These are phyloP conservation scores for Archips xylosteana DNA, from an alignment of 2,888 invertebrate species.

Conservation along the genomic window DNA sequence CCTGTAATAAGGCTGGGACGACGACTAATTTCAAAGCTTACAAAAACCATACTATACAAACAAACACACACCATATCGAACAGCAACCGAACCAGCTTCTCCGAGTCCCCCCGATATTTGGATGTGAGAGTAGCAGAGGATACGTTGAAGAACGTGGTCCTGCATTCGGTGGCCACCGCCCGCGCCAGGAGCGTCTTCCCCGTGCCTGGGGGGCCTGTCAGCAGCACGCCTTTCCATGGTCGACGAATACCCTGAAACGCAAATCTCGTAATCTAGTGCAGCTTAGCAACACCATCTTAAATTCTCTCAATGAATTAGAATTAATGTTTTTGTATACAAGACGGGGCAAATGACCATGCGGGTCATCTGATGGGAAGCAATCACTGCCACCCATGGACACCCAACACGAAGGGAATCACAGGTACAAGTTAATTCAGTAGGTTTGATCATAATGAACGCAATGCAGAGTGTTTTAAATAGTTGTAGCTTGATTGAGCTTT, in stretches of 20 bases:
- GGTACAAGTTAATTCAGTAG: no score
- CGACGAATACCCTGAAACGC: slow-evolving; percentile 88
- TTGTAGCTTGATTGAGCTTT: no score
- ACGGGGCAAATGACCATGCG: no score
- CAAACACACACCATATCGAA: slow-evolving; percentile 90
- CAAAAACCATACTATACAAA: background rate
- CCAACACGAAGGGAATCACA: no score
- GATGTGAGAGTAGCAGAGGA: slow-evolving; percentile 94
- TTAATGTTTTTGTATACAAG: no score
- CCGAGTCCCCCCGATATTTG: slow-evolving; percentile 96
- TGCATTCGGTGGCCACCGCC: slow-evolving; percentile 95
- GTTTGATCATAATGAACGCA: no score
- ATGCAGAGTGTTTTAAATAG: no score
- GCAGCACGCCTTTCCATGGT: slow-evolving; percentile 91
- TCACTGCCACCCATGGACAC: no score
- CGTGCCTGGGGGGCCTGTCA: slow-evolving; percentile 90
- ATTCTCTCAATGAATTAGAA: no score
- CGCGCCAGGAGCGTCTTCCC: slow-evolving; percentile 94
- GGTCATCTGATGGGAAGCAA: no score
- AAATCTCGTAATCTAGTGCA: background rate
- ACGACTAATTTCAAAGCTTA: no score
- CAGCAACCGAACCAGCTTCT: slow-evolving; percentile 93
- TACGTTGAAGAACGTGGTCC: slow-evolving; percentile 95
- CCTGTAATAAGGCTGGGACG: no score
- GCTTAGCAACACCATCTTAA: background rate